Evolutionary conservation across 2,113 vertebrate species (phyloP), one percentile per base, ranked within the genome.

Genomic region (Calidris pugnax): DNA sequence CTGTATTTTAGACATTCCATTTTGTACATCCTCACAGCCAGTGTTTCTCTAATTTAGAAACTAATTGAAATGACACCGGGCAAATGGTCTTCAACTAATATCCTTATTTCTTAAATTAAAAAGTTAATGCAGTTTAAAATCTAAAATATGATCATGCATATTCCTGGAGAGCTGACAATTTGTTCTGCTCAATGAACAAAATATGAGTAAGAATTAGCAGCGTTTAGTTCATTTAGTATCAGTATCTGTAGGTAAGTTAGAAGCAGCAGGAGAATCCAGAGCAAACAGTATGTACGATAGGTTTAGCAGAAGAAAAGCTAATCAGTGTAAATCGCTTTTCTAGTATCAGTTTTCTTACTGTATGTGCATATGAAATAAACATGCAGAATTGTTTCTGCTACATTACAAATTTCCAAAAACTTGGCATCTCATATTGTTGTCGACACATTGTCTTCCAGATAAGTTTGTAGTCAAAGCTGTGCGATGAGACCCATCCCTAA

Each of bases 341-440:
- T 35, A 12, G 13, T 51, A 7, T 47, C 5, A 10, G 23, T 6
- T 6, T 1, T 55, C 26, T 43, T 60, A 13, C 27, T 24, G 10
- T 12, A 9, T 14, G 24, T 35, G 43, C 23, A 5, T 26, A 12
- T 19, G 21, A 39, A 55, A 12, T 3, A 5, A 82, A 51, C 3
- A 7, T 20, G 27, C 63, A 15, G 59, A 48, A 24, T 12, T 74
- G 22, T 12, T 67, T 23, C 69, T 78, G 50, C 57, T 67, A 6
- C 7, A 0, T 27, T 14, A 11, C 32, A 6, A 3, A 76, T 55
- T 53, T 23, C 7, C 26, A 20, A 32, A 41, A 59, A 14, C 13
- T 24, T 43, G 59, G 7, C 11, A 3, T 64, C 56, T 48, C 32
- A 0, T 1, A 0, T 1, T 9, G 7, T 3, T 76, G 68, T 32